phyloP scores from a whole-genome alignment of 2,888 invertebrate genomes.

The Hirudinaria manillensis region DNA sequence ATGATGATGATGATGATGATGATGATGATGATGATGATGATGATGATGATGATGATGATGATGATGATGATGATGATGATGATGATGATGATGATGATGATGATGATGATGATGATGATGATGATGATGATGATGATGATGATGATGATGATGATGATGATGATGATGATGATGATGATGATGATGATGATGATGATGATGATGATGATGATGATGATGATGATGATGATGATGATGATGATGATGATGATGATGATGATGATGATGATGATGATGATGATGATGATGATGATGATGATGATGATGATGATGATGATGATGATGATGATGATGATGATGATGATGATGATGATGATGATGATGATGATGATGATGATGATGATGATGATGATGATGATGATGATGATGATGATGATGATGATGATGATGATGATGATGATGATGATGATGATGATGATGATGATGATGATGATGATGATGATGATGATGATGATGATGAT shows the following conservation, averaged over 20 bases:
- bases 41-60: slow-evolving; percentile 25
- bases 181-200: slow-evolving; percentile 29
- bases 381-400: slow-evolving; percentile 27
- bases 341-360: slow-evolving; percentile 25
- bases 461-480: slow-evolving; percentile 29
- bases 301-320: slow-evolving; percentile 29
- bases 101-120: slow-evolving; percentile 25
- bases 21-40: slow-evolving; percentile 27
- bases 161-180: slow-evolving; percentile 25
- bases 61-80: slow-evolving; percentile 29
- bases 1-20: slow-evolving; percentile 29
- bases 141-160: slow-evolving; percentile 27
- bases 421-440: slow-evolving; percentile 26
- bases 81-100: slow-evolving; percentile 27
- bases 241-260: slow-evolving; percentile 29
- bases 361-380: slow-evolving; percentile 29
- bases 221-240: slow-evolving; percentile 25
- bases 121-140: slow-evolving; percentile 29
- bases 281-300: slow-evolving; percentile 25
- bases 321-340: slow-evolving; percentile 27
- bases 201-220: slow-evolving; percentile 27
- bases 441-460: slow-evolving; percentile 24
- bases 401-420: slow-evolving; percentile 27
- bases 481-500: slow-evolving; percentile 28
- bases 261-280: slow-evolving; percentile 27